Conservation (phyloP, 1,140 invertebrate species). For the Odontomachus brunneus region DNA sequence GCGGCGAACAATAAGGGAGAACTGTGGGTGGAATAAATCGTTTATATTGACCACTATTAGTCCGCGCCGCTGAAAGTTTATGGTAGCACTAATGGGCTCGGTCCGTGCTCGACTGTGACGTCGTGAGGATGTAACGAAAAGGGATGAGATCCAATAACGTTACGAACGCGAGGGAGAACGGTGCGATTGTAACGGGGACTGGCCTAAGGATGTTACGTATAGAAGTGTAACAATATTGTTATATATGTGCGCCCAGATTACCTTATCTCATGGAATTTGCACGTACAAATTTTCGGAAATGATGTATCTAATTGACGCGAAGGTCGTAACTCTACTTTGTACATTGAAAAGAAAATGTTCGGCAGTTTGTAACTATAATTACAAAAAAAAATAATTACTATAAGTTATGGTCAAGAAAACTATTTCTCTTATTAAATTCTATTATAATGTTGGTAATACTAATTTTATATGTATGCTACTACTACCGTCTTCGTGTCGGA, state of each 20-base stretch:
- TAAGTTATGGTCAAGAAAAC: no score
- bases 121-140: conserved; percentile 25
- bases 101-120: conserved; percentile 5
- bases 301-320: no score
- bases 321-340: no score
- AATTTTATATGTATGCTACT: no score
- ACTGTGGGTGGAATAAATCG: conserved; percentile 27
- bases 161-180: not conserved
- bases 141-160: conserved; percentile 22
- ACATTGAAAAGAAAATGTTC: no score
- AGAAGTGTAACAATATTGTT: not conserved
- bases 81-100: conserved; percentile 34
- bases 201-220: not conserved
- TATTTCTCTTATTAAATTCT: no score
- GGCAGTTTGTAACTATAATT: no score
- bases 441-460: no score
- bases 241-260: not conserved
- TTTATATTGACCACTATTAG: conserved; percentile 36
- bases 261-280: not conserved
- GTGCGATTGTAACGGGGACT: not conserved
- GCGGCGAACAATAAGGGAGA: conserved; percentile 22
- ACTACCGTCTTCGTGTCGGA: no score
- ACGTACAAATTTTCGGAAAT: not conserved
- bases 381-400: no score
- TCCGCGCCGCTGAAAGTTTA: conserved; percentile 16